These are phyloP conservation scores for Girardinus metallicus DNA, from an alignment of 2,797 vertebrate genomes.

Conservation along the genomic window DNA sequence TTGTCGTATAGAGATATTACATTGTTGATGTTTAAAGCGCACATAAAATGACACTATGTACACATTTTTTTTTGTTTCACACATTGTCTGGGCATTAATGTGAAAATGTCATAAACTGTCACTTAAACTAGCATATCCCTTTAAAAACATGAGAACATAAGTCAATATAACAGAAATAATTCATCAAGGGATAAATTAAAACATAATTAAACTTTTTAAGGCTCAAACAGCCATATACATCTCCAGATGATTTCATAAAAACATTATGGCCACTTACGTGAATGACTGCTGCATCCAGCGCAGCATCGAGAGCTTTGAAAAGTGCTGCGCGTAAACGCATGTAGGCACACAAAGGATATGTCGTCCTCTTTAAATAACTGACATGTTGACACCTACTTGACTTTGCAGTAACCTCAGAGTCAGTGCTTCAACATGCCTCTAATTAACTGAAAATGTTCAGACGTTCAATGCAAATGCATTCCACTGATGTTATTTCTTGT, in stretches of 20 bases:
- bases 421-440: slow-evolving; percentile 16
- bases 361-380: slow-evolving; percentile 6
- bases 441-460: slow-evolving; percentile 2
- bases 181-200: neutral
- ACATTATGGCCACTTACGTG: neutral
- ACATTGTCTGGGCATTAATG: neutral
- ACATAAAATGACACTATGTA: neutral
- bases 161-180: neutral
- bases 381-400: slow-evolving; percentile 28
- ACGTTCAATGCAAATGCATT: slow-evolving; percentile 11
- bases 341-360: neutral
- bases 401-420: slow-evolving; percentile 22
- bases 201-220: neutral
- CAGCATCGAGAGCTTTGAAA: neutral
- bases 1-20: neutral
- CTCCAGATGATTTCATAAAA: neutral
- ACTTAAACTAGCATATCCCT: neutral
- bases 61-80: neutral
- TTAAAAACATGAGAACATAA: neutral
- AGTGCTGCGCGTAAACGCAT: neutral
- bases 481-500: slow-evolving; percentile 22
- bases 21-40: neutral
- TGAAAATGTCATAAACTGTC: neutral
- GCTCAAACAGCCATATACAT: neutral
- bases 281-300: neutral